Conservation (phyloP, 2,797 vertebrate genomes). For the Lophotriccus pileatus region DNA sequence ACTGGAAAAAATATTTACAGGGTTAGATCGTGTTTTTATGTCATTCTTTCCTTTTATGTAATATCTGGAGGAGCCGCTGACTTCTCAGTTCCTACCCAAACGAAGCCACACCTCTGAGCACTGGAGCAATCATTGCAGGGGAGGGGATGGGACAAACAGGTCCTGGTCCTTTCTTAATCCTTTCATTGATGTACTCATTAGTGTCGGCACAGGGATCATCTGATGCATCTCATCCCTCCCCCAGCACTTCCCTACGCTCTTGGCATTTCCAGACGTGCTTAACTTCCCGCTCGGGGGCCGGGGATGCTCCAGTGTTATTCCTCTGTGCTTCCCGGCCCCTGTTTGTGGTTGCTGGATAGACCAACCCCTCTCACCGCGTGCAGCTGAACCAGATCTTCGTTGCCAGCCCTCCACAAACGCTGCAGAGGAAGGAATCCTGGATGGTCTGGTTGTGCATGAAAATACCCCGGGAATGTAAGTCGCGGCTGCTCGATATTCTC, state of each 20-base stretch:
- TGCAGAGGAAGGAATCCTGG: background rate
- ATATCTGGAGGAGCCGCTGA: slow-evolving; percentile 41
- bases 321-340: background rate
- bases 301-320: background rate
- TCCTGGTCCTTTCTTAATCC: slow-evolving; percentile 3
- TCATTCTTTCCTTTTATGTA: slow-evolving; percentile 60
- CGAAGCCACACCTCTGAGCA: slow-evolving; percentile 46
- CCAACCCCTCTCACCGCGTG: background rate
- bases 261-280: background rate
- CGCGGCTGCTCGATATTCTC: background rate
- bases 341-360: background rate
- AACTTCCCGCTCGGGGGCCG: background rate
- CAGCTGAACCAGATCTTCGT: background rate
- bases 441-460: background rate
- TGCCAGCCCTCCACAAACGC: background rate
- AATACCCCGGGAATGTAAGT: background rate
- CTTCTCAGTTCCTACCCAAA: slow-evolving; percentile 21
- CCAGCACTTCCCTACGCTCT: background rate
- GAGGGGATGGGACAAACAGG: background rate
- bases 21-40: background rate
- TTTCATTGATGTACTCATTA: slow-evolving; percentile 14
- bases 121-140: background rate
- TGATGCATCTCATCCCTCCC: background rate
- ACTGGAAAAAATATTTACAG: slow-evolving; percentile 51
- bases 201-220: background rate